These are phyloP conservation scores for Tokudaia tokunoshimensis DNA, from an alignment of 2,797 vertebrate species.

Conservation along the genomic window DNA sequence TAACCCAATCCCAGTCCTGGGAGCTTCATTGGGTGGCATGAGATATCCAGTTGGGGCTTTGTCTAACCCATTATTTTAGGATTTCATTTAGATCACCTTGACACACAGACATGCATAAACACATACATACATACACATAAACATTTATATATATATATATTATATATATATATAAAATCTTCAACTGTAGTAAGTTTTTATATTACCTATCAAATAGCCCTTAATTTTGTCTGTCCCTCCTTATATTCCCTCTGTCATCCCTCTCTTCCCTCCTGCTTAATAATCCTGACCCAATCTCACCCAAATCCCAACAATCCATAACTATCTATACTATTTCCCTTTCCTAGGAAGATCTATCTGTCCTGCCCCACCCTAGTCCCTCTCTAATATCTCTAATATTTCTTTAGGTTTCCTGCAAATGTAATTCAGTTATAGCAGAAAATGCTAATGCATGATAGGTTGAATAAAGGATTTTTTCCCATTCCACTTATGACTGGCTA, in stretches of 20 bases:
- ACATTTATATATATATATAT: too few species aligned
- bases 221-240: neutral
- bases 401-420: neutral
- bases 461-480: neutral
- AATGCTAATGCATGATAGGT: neutral
- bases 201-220: neutral
- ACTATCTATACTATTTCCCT: neutral
- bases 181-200: neutral
- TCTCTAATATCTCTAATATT: neutral
- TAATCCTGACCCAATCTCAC: neutral
- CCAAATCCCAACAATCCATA: neutral
- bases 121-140: too few species aligned
- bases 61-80: too few species aligned
- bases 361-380: neutral
- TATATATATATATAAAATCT: too few species aligned
- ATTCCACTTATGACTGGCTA: conserved; percentile 6
- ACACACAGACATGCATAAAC: too few species aligned
- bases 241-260: neutral
- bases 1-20: neutral
- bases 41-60: neutral
- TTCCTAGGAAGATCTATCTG: neutral
- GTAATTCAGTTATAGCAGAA: neutral
- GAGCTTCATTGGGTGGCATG: neutral
- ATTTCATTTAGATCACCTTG: neutral
- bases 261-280: neutral